These are phyloP conservation scores for Xenopus borealis DNA, from an alignment of 2,113 vertebrate species.

Conservation along the genomic window DNA sequence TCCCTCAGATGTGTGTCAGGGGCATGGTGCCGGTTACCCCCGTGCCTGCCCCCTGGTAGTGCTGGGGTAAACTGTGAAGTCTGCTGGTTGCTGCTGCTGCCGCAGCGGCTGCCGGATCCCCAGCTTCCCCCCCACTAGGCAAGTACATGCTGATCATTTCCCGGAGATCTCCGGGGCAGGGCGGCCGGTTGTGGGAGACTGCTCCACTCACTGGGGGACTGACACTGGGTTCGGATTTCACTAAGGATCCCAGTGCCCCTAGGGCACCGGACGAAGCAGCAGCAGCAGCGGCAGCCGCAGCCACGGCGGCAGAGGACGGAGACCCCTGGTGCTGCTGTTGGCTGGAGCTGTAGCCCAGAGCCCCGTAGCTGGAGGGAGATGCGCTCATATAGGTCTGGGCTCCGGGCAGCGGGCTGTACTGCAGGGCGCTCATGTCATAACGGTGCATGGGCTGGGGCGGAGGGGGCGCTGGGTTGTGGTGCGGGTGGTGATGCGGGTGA, in stretches of 20 bases:
- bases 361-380: constrained; percentile 88
- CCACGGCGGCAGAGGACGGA: constrained; percentile 80
- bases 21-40: constrained; percentile 95
- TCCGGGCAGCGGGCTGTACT: constrained; percentile 94
- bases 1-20: constrained; percentile 87
- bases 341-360: constrained; percentile 86
- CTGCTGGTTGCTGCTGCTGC: constrained; percentile 81
- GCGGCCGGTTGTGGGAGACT: constrained; percentile 85
- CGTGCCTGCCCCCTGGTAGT: constrained; percentile 91
- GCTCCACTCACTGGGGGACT: constrained; percentile 75
- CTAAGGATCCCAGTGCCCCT: constrained; percentile 87
- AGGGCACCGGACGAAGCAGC: constrained; percentile 86
- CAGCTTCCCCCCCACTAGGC: constrained; percentile 86
- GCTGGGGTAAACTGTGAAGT: constrained; percentile 89
- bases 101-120: constrained; percentile 63
- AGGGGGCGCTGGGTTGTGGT: constrained; percentile 84
- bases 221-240: constrained; percentile 92
- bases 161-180: constrained; percentile 94
- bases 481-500: constrained; percentile 83
- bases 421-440: constrained; percentile 90
- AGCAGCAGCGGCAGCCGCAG: constrained; percentile 66
- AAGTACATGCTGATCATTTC: constrained; percentile 99
- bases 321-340: constrained; percentile 59
- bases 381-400: constrained; percentile 97
- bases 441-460: constrained; percentile 92